These are phyloP conservation scores for Conchocele bisecta DNA, from an alignment of 2,888 invertebrate species.

Conservation along the genomic window DNA sequence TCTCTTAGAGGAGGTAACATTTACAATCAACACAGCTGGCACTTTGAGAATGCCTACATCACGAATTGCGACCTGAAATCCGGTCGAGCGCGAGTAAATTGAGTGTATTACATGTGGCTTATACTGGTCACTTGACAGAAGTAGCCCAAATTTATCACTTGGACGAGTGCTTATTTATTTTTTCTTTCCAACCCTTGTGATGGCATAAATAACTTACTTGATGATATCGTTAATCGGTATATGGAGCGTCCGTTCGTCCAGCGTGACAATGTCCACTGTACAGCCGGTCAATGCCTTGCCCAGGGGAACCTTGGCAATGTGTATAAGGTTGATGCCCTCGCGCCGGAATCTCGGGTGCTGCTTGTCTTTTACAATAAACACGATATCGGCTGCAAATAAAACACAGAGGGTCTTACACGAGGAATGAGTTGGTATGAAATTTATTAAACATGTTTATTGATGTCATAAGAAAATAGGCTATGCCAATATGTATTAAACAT, in stretches of 20 bases:
- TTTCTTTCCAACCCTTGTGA: not conserved
- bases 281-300: slow-evolving; percentile 82
- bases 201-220: slow-evolving; percentile 71
- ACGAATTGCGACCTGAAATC: too few relatives aligned
- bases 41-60: too few relatives aligned
- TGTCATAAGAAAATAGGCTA: too few relatives aligned
- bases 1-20: too few relatives aligned
- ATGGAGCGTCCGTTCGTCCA: slow-evolving; percentile 82
- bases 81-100: too few relatives aligned
- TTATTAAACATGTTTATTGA: too few relatives aligned
- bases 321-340: slow-evolving; percentile 80
- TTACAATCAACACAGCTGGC: too few relatives aligned
- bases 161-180: not conserved
- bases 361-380: slow-evolving; percentile 83
- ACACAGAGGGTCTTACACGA: too few relatives aligned
- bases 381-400: slow-evolving; percentile 81
- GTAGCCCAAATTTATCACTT: not conserved
- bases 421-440: too few relatives aligned
- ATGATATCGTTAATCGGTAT: slow-evolving; percentile 83
- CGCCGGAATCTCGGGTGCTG: slow-evolving; percentile 81
- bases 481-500: too few relatives aligned
- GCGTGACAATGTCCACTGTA: slow-evolving; percentile 81
- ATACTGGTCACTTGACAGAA: not conserved
- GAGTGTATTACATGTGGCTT: too few relatives aligned
- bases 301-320: slow-evolving; percentile 81